Base-by-base conservation (phyloP, 2,888 invertebrate genomes). In the Marronus borbonicus region DNA sequence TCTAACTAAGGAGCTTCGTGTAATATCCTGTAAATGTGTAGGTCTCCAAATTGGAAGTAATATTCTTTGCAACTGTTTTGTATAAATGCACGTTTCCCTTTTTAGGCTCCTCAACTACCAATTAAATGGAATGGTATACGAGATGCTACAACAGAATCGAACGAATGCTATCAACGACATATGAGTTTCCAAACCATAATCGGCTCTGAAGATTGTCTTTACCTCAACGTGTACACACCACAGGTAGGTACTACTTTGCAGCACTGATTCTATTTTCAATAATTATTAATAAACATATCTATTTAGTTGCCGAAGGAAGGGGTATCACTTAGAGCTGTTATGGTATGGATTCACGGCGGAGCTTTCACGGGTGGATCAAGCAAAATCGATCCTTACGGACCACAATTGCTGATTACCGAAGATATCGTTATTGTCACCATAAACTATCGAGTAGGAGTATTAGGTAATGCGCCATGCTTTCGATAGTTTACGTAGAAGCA, bases 201-300 rank as follows among this genome's bases (percentile, higher is more conserved):
- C 5, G 91, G 91, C 39, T 86, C 87, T 1, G 91, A 92, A 83
- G 90, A 91, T 83, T 91, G 91, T 80, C 77, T 83, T n/a, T 78
- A 80, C 55, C 76, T 84, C 55, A 84, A 84, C 78, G 83, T 83
- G 24, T 84, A 86, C 78, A 88, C 88, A 24, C 86, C 85, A 81
- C 82, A 86, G 81, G 87, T 88, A 84, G 82, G 80, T 1, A 52
- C 62, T 39, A 10, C 39, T 14, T 66, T 49, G 17, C 28, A 28
- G 17, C 14, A 8, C 50, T 52, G 10, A 39, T 20, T 49, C 44
- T 50, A 5, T 5, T 62, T 52, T 58, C 58, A 60, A 44, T 31
- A 64, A 24, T 2, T 24, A 24, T 24, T 2, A 24, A 31, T 10
- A 10, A 44, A 44, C 8, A 12, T 3, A 36, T 5, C 31, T 36